These are phyloP conservation scores for Diploptera punctata DNA, from an alignment of 2,888 invertebrate species.

Conservation along the genomic window DNA sequence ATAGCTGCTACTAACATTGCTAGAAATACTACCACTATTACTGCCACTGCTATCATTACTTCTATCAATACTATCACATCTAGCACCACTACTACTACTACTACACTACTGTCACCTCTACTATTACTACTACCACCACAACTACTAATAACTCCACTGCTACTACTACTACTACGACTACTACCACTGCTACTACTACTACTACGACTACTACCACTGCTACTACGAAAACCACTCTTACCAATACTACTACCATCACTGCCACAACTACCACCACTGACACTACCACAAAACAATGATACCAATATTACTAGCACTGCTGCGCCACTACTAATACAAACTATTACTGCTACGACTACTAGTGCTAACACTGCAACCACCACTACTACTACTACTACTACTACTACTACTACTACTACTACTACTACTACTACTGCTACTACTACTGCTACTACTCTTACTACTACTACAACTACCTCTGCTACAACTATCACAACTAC, in stretches of 20 bases:
- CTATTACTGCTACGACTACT: too few relatives aligned
- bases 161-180: neutral
- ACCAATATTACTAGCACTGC: neutral
- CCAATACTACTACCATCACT: neutral
- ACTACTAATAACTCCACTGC: neutral
- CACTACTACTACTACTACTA: neutral
- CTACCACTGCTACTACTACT: neutral
- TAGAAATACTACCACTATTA: too few relatives aligned
- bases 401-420: neutral
- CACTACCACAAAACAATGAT: too few relatives aligned
- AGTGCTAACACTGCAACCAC: neutral
- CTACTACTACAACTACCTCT: conserved; percentile 1
- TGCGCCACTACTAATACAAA: neutral
- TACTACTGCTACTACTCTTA: conserved; percentile 1
- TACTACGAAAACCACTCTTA: neutral
- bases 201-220: neutral
- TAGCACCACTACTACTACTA: neutral
- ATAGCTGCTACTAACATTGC: too few relatives aligned
- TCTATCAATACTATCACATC: neutral
- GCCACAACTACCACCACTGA: neutral
- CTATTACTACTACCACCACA: neutral
- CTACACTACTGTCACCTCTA: neutral
- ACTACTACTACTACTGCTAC: neutral
- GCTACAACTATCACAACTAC: neutral
- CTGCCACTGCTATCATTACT: neutral